Base-by-base conservation (phyloP, 92 coral and sea anemone genomes). In the Porites lobata region DNA sequence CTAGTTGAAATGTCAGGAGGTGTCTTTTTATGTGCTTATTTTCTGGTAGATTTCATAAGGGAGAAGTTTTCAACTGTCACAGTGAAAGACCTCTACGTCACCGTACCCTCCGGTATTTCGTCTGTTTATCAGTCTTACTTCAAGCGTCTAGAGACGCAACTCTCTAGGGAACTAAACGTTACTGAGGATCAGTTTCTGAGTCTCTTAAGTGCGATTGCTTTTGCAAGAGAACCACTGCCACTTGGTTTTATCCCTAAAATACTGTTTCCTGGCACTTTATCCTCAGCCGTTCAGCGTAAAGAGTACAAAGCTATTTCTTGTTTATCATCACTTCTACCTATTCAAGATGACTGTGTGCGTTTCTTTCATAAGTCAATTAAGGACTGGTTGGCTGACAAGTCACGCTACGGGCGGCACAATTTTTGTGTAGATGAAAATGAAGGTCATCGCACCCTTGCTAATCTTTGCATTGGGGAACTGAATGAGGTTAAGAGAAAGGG, bases 301-400 rank as follows among this genome's bases (percentile, higher is more conserved):
- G 65, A 69, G 26, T 53, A 51, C 18, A 54, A 26, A 32, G 68
- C 82, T 1, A 79, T 80, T 50, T 66, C 22, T 78, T 50, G 77
- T 14, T 52, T 92, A 22, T 92, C 95, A 18, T 18, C 81, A n/a
- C 85, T 92, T 53, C 75, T 92, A 21, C 93, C 92, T n/a, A 53
- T 89, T 22, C 72, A 51, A 58, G 52, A 85, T n/a, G 95, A 72
- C 71, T n/a, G 77, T 9, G 70, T 92, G 26, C 84, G 86, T 58
- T 80, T 85, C 69, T 92, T 89, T 72, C 95, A 92, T 52, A 92
- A 92, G 77, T 92, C 95, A 12, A 68, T 92, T 43, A 87, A 70
- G 3, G 95, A 92, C 52, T 92, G 93, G 95, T 81, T 92, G 54
- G 69, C 59, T 7, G 53, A 52, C 2, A 59, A 1, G 17, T 72